Evolutionary conservation across 1,140 invertebrate genomes (phyloP).

Genomic region (Caenorhabditis tropicalis): DNA sequence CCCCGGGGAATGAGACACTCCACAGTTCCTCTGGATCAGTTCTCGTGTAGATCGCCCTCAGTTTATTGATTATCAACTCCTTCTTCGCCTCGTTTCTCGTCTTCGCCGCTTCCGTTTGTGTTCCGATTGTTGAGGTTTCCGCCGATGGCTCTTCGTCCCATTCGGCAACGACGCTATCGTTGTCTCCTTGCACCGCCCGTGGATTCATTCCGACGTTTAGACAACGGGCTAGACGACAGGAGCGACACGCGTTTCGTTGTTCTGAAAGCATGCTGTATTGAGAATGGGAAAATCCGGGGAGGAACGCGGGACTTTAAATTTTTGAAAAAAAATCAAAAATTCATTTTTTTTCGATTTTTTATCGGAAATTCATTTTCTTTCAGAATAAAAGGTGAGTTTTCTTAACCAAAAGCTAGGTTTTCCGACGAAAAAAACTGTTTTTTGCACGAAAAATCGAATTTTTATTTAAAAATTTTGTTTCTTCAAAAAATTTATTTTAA

Average conservation of each 20-base stretch:
- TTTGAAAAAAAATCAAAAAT: too few relatives aligned
- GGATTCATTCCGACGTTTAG: slow-evolving; percentile 67
- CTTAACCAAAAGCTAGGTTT: too few relatives aligned
- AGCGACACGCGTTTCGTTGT: slow-evolving; percentile 66
- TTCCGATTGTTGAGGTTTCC: not conserved
- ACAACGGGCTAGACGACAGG: slow-evolving; percentile 64
- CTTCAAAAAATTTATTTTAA: too few relatives aligned
- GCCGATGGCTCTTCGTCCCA: not conserved
- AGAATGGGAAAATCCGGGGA: too few relatives aligned
- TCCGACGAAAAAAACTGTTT: too few relatives aligned
- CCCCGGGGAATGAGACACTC: not conserved
- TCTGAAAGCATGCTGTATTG: slow-evolving; percentile 51
- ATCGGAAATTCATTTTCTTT: too few relatives aligned
- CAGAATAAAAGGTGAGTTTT: too few relatives aligned
- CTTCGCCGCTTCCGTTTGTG: slow-evolving; percentile 1
- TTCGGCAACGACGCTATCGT: not conserved
- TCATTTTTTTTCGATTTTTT: too few relatives aligned
- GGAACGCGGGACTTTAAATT: not conserved
- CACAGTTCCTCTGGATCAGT: not conserved
- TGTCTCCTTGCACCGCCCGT: slow-evolving; percentile 57
- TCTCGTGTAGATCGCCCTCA: not conserved
- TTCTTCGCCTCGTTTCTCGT: not conserved
- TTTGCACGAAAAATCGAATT: too few relatives aligned
- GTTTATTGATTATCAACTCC: not conserved
- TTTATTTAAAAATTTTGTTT: not conserved